These are phyloP conservation scores for Aix galericulata DNA, from an alignment of 2,113 vertebrate genomes.

Conservation along the genomic window DNA sequence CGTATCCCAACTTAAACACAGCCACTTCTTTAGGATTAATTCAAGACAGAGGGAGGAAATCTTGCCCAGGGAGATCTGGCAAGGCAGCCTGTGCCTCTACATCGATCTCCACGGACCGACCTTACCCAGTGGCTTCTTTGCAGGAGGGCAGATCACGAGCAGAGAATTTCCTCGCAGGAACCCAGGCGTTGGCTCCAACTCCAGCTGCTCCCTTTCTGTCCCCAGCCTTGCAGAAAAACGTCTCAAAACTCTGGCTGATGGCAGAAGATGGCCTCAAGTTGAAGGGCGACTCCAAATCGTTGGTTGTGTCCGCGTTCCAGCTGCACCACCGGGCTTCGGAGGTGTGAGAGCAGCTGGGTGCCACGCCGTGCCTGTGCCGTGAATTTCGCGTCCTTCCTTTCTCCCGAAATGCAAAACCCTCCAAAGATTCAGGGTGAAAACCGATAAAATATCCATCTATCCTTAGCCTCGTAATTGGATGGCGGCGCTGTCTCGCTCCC, in stretches of 20 bases:
- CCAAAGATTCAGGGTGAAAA: neutral
- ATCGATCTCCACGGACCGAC: rapidly evolving
- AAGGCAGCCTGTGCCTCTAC: neutral
- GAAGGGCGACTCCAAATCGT: neutral
- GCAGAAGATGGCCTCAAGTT: neutral
- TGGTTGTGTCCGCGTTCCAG: neutral
- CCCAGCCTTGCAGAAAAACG: neutral
- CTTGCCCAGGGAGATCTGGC: neutral
- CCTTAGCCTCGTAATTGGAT: neutral
- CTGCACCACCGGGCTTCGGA: neutral
- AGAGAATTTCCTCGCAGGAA: neutral
- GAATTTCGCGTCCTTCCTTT: neutral
- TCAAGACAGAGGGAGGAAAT: neutral
- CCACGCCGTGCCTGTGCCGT: rapidly evolving
- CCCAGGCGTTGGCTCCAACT: neutral
- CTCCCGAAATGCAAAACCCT: neutral
- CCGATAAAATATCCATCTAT: neutral
- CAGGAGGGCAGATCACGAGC: neutral
- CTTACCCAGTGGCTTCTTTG: neutral
- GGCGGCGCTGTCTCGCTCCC: neutral
- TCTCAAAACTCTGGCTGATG: neutral
- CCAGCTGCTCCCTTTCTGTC: neutral
- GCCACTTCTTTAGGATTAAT: neutral
- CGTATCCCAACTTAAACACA: neutral
- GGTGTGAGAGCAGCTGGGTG: neutral